These are phyloP conservation scores for Drosophila macrospina DNA, from an alignment of 2,888 invertebrate species.

Conservation along the genomic window DNA sequence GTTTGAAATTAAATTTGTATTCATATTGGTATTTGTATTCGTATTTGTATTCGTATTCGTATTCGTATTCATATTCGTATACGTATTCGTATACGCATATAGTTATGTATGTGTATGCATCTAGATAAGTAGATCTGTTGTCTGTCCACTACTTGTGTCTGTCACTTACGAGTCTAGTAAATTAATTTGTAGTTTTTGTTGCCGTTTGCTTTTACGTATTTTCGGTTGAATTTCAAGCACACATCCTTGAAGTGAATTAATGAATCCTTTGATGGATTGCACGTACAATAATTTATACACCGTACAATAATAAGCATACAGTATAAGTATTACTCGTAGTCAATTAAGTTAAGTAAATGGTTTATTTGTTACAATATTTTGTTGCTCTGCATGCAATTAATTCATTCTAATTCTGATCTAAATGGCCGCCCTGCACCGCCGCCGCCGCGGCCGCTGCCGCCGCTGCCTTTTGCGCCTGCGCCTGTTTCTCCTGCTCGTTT, in stretches of 20 bases:
- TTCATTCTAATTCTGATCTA: slow-evolving; percentile 86
- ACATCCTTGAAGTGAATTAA: slow-evolving; percentile 59
- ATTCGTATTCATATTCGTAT: slow-evolving; percentile 26
- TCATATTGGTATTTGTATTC: slow-evolving; percentile 24
- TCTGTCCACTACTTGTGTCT: slow-evolving; percentile 55
- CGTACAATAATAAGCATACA: slow-evolving; percentile 40
- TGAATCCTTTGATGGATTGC: slow-evolving; percentile 58
- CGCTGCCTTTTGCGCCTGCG: slow-evolving; percentile 95
- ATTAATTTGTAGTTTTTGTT: slow-evolving; percentile 73
- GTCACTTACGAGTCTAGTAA: slow-evolving; percentile 67
- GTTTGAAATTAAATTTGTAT: slow-evolving; percentile 43
- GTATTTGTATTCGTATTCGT: slow-evolving; percentile 36
- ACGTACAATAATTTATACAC: slow-evolving; percentile 29
- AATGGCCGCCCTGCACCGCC: slow-evolving; percentile 87
- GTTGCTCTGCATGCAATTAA: slow-evolving; percentile 49
- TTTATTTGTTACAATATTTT: slow-evolving; percentile 70
- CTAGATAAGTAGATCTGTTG: slow-evolving; percentile 60
- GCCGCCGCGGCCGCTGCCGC: slow-evolving; percentile 90
- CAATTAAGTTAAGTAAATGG: slow-evolving; percentile 66
- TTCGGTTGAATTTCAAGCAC: slow-evolving; percentile 73
- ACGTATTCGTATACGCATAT: slow-evolving; percentile 38
- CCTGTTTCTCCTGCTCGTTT: slow-evolving; percentile 98
- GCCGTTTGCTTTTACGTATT: slow-evolving; percentile 70
- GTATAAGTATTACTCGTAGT: slow-evolving; percentile 35
- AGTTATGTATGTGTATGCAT: slow-evolving; percentile 44